phyloP scores from a whole-genome alignment of 92 coral and sea anemone species.

The Actinernus sp. region DNA sequence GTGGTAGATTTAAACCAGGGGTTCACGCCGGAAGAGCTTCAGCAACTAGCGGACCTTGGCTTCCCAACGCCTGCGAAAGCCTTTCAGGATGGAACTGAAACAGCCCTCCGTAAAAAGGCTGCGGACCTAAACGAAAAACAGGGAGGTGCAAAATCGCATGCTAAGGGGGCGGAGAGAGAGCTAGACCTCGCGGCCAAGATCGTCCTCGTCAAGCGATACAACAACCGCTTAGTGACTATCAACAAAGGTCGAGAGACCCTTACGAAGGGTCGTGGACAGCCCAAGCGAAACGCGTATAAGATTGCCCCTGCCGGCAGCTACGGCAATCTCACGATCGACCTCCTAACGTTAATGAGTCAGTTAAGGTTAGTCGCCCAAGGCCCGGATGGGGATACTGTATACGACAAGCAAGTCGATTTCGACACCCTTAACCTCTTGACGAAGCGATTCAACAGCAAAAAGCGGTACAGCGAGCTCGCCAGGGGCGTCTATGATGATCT shows the following conservation, averaged over 20 bases:
- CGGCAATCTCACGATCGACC: conserved; percentile 8
- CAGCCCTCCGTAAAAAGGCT: too few relatives aligned
- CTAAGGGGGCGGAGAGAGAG: too few relatives aligned
- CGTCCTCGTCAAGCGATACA: too few relatives aligned
- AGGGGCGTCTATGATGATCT: background rate
- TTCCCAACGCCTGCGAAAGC: too few relatives aligned
- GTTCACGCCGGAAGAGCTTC: too few relatives aligned
- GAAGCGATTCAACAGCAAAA: background rate
- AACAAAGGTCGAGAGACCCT: background rate
- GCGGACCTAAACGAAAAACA: too few relatives aligned
- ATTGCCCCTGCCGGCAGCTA: conserved; percentile 1
- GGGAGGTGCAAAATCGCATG: too few relatives aligned
- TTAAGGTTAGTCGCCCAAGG: conserved; percentile 8
- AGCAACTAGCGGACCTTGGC: too few relatives aligned
- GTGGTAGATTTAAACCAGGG: too few relatives aligned
- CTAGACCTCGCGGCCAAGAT: too few relatives aligned
- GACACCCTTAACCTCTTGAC: conserved; percentile 10
- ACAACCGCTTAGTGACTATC: too few relatives aligned
- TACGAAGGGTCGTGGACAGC: conserved; percentile 1
- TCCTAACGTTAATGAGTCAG: conserved; percentile 15
- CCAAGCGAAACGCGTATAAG: conserved; percentile 18
- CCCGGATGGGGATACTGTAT: conserved; percentile 8
- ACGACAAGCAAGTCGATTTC: conserved; percentile 12
- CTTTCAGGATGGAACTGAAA: too few relatives aligned
- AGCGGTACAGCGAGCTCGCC: background rate